Base-by-base conservation (phyloP, 2,113 vertebrate genomes). In the Nansenia antarctica region DNA sequence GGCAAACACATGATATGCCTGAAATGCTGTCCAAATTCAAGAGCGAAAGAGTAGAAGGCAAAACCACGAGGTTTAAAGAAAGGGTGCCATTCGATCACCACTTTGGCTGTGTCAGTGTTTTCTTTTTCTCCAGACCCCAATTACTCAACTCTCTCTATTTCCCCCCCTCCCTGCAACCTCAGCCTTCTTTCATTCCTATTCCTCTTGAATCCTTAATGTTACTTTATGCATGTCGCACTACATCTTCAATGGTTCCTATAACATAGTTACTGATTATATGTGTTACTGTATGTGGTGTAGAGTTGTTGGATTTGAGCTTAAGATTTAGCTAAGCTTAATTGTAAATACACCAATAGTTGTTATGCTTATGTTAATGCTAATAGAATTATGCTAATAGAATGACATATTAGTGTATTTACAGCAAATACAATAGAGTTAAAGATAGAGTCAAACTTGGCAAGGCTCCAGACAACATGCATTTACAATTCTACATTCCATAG, bases 1-100 rank as follows among this genome's bases (percentile, higher is more conserved):
- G 80, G 80, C 74, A 76, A 80, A 80, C 76, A 79, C 69, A 74
- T 37, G 72, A 82, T 75, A 79, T 82, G 82, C 78, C 55, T 65
- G 5, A 6, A 27, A 74, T 71, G 79, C 76, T 57, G 55, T 76
- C 81, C 86, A 81, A 71, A 72, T 65, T 74, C 62, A 54, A 72
- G 65, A 84, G n/a, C n/a, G n/a, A n/a, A n/a, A n/a, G n/a, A n/a
- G n/a, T n/a, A n/a, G n/a, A n/a, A n/a, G n/a, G n/a, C n/a, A n/a
- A n/a, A n/a, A n/a, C n/a, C n/a, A n/a, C n/a, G 76, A 15, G 14
- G n/a, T 45, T 45, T 45, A 45, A 45, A 74, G 82, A 82, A 87
- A 80, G 77, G 73, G 81, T 82, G 80, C 76, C 52, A 60, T 78
- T 76, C 68, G 79, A 69, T 86, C 85, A 65, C 59, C 49, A 39